These are phyloP conservation scores for Xylocampa areola DNA, from an alignment of 2,888 invertebrate species.

Conservation along the genomic window DNA sequence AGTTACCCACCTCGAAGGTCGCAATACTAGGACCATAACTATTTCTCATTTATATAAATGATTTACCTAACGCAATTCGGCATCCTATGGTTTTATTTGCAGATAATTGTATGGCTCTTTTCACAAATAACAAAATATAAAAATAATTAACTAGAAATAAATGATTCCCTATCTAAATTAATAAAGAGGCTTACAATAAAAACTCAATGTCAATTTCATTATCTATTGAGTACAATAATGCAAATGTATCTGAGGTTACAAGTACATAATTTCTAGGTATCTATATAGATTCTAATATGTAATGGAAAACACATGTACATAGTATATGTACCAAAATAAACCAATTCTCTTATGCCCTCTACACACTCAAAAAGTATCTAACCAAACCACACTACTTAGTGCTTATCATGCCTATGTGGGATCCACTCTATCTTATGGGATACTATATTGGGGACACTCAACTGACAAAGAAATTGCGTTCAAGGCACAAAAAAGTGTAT, in stretches of 20 bases:
- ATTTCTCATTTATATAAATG: constrained; percentile 20
- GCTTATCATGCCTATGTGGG: constrained; percentile 5
- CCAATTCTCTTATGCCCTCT: constrained; percentile 1
- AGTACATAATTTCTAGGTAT: constrained; percentile 8
- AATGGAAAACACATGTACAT: constrained; percentile 6
- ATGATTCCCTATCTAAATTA: constrained; percentile 4
- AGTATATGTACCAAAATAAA: constrained; percentile 3
- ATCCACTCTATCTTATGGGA: constrained; percentile 4
- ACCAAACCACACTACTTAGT: constrained; percentile 2
- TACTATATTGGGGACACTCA: constrained; percentile 4
- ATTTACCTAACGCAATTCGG: constrained; percentile 1
- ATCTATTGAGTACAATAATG: constrained; percentile 2
- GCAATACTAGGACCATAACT: constrained; percentile 3
- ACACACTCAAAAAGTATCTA: constrained; percentile 3
- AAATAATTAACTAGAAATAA: constrained; percentile 1
- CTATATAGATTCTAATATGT: constrained; percentile 7
- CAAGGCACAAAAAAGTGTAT: constrained; percentile 6
- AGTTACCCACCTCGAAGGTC: constrained; percentile 7
- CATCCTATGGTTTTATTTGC: constrained; percentile 7
- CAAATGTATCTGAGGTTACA: constrained; percentile 4
- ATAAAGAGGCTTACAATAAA: constrained; percentile 3
- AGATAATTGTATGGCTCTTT: constrained; percentile 1
- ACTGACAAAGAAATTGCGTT: constrained; percentile 5
- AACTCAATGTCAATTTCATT: background rate
- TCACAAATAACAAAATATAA: constrained; percentile 4